These are phyloP conservation scores for Pristionchus exspectatus DNA, from an alignment of 2,888 invertebrate genomes.

Conservation along the genomic window DNA sequence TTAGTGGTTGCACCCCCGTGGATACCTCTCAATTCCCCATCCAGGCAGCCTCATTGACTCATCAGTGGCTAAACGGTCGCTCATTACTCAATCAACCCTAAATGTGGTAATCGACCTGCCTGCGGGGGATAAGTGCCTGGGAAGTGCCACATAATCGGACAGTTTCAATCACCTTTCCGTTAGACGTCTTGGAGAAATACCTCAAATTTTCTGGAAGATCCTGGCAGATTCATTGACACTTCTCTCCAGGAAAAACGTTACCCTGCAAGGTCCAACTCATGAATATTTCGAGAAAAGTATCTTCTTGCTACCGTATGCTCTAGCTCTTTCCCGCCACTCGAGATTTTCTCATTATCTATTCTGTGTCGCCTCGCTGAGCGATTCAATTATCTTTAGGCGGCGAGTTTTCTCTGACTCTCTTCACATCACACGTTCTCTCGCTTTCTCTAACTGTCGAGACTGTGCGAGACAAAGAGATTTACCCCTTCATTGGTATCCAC, in stretches of 20 bases:
- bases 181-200: background rate
- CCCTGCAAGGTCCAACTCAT: background rate
- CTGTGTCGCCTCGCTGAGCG: background rate
- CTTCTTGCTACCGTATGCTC: constrained; percentile 13
- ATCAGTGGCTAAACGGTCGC: background rate
- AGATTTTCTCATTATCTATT: constrained; percentile 48
- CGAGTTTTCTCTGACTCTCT: background rate
- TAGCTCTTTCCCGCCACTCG: constrained; percentile 1
- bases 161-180: background rate
- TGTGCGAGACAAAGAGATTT: background rate
- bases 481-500: background rate
- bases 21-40: background rate
- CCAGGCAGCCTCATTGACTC: constrained; percentile 10
- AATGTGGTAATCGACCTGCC: background rate
- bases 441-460: background rate
- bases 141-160: constrained; percentile 2
- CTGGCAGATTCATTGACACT: too few relatives aligned
- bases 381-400: constrained; percentile 44
- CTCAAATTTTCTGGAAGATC: too few relatives aligned
- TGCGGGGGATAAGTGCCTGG: background rate
- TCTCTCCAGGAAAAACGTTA: too few relatives aligned
- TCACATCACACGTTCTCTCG: background rate
- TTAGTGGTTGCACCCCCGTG: constrained; percentile 34
- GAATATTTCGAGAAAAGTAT: background rate
- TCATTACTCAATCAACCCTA: constrained; percentile 19